Evolutionary conservation across 2,797 vertebrate genomes (phyloP).

Genomic region (Xenops minutus): DNA sequence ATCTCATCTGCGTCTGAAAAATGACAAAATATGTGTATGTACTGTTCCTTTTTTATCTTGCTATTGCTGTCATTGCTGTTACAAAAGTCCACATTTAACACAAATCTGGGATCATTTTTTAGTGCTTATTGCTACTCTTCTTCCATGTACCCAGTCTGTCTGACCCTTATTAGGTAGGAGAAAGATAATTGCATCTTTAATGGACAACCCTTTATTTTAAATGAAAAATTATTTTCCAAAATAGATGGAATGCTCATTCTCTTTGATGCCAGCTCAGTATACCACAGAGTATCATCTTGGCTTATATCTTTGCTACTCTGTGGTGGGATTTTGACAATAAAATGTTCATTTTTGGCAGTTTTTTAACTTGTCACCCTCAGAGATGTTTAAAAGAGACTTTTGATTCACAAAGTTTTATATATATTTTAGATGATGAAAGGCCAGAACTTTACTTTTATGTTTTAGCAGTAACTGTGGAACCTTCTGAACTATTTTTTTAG

Average conservation of each 20-base stretch:
- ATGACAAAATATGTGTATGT: neutral
- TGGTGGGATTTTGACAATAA: constrained; percentile 51
- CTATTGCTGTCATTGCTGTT: neutral
- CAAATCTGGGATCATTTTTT: neutral
- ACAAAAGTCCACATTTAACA: neutral
- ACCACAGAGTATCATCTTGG: neutral
- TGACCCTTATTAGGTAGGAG: neutral
- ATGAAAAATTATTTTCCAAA: constrained; percentile 17
- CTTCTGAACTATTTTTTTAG: constrained; percentile 63
- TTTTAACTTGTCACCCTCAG: constrained; percentile 52
- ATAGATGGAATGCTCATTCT: neutral
- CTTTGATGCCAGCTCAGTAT: neutral
- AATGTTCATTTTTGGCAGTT: constrained; percentile 35
- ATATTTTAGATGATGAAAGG: constrained; percentile 74
- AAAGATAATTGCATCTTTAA: neutral
- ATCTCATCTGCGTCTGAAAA: neutral
- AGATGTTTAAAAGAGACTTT: constrained; percentile 67
- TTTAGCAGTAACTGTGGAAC: constrained; percentile 60
- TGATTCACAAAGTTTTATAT: constrained; percentile 65
- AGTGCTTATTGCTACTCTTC: neutral
- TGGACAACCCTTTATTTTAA: neutral
- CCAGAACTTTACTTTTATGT: constrained; percentile 73
- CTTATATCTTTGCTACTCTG: neutral
- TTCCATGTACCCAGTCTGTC: neutral
- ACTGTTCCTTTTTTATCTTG: neutral